Base-by-base conservation (phyloP, 2,888 invertebrate species). In the Drosophila paranaensis region DNA sequence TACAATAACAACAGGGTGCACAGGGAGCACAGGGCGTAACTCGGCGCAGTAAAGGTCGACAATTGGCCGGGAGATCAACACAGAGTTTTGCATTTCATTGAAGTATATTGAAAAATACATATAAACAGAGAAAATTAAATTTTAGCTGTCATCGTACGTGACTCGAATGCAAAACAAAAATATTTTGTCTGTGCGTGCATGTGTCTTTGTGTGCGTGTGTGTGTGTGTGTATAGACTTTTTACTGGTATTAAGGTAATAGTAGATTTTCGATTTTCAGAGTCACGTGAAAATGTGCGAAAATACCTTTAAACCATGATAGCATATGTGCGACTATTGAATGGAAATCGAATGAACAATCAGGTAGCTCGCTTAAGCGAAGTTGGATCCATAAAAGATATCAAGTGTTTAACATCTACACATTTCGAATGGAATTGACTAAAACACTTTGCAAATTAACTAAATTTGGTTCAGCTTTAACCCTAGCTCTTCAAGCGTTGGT, bases 71-170 rank as follows among this genome's bases (percentile, higher is more conserved):
- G 81, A 61, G 66, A 78, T 67, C 67, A 61, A 14, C 35, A 46
- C 68, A 70, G 67, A 67, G 78, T 75, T 75, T 79, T 80, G 82
- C 81, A 74, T 73, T 66, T 77, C 60, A 69, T 67, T 73, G 66
- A 46, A 63, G 63, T 71, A 63, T 73, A 82, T 83, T 82, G 79
- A 77, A 85, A 82, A 82, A 77, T 72, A 66, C 40, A 37, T 35
- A 79, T 68, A 83, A 77, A 77, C 74, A 71, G 74, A 66, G 67
- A 67, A 81, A 83, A 83, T 86, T 85, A 79, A 85, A 86, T 86
- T 86, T 86, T 60, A 77, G 71, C 81, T 81, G 25, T 43, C 66
- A 66, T 63, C 48, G 74, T 60, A 81, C 83, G 83, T 83, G 83
- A 73, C 68, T 51, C 16, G 60, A 63, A 70, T 82, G 42, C 64